Evolutionary conservation across 2,113 vertebrate species (phyloP).

Genomic region (Elgaria multicarinata): DNA sequence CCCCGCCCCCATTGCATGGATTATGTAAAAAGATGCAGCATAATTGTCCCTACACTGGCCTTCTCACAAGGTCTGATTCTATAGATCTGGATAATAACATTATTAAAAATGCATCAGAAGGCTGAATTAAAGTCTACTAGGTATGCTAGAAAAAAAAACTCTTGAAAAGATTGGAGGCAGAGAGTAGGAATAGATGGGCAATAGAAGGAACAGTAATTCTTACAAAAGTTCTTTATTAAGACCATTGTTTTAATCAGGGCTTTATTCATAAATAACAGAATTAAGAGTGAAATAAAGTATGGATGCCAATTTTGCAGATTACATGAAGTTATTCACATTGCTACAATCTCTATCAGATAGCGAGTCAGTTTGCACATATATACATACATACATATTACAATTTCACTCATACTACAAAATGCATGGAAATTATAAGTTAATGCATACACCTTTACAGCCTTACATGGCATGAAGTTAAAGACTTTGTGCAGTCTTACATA

Average conservation of each 20-base stretch:
- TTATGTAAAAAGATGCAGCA: background rate
- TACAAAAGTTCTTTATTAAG: background rate
- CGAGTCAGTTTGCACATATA: background rate
- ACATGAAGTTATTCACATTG: background rate
- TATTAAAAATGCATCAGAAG: background rate
- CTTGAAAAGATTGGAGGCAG: background rate
- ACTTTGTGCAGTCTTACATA: too few species aligned
- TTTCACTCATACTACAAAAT: too few species aligned
- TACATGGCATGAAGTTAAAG: too few species aligned
- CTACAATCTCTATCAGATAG: background rate
- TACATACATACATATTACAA: background rate
- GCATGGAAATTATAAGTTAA: too few species aligned
- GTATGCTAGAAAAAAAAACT: background rate
- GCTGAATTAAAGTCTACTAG: background rate
- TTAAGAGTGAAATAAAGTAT: background rate
- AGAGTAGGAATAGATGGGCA: background rate
- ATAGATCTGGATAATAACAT: background rate
- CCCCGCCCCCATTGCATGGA: too few species aligned
- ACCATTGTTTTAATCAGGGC: background rate
- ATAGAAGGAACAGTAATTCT: background rate
- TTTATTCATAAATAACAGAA: background rate
- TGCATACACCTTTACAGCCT: too few species aligned
- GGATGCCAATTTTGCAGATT: background rate
- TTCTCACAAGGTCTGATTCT: background rate
- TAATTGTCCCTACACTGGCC: background rate